Base-by-base conservation (phyloP, 2,113 vertebrate species). In the Epinephelus lanceolatus region DNA sequence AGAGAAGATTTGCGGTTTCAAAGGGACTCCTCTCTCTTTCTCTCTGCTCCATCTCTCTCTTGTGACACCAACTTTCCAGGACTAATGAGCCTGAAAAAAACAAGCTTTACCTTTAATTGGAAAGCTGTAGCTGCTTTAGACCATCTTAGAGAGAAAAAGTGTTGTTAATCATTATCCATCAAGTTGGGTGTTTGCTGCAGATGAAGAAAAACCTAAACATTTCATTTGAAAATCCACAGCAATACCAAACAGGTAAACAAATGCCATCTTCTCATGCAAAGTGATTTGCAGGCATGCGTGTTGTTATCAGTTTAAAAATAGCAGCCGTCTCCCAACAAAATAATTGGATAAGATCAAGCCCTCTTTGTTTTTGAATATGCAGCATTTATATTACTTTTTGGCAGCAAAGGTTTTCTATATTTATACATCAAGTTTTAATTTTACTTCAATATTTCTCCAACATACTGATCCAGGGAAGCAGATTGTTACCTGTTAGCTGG, bases 71-170 rank as follows among this genome's bases (percentile, higher is more conserved):
- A 42, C 66, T 65, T 66, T 69, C 18, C 1, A 11, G 47, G 45
- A 61, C 62, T 90, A 87, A 85, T 83, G 80, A 80, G 76, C 72
- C 63, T 74, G 33, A 76, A 80, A 73, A 76, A 9, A 23, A 27
- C 27, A 4, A 15, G 55, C 40, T 61, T 63, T 80, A 67, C 63
- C 80, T 75, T 75, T 83, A 83, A 80, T 83, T 85, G 76, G 82
- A 71, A 65, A 79, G 71, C 70, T 18, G 27, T 19, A 17, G 65
- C 71, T 76, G 49, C 68, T 84, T 73, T 21, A 53, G 51, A 47
- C 33, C 56, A 14, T 53, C 1, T 55, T 10, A 25, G 37, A 2
- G 5, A n/a, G 13, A 25, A 15, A 18, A 19, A 7, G 2, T 14
- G 23, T 49, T 23, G 68, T 27, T 80, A 68, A 85, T 83, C 71